Conservation (phyloP, 2,888 invertebrate species). For the Hirudinaria manillensis region DNA sequence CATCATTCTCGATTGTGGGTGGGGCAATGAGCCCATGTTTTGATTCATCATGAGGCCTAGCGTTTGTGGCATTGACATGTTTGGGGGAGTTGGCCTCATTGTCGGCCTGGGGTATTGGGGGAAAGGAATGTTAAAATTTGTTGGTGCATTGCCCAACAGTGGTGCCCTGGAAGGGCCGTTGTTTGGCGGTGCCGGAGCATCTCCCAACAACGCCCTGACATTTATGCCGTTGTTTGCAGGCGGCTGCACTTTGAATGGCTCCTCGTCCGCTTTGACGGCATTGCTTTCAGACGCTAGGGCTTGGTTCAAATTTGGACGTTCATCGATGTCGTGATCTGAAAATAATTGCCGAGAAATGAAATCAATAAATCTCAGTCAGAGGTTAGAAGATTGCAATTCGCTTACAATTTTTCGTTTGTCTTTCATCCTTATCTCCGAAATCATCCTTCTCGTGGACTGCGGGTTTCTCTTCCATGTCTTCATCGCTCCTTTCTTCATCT, state of each 20-base stretch:
- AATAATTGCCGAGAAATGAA: background rate
- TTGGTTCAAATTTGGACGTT: constrained; percentile 6
- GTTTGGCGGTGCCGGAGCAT: background rate
- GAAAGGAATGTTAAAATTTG: constrained; percentile 1
- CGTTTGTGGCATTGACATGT: no score
- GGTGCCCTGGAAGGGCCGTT: background rate
- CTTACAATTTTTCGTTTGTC: background rate
- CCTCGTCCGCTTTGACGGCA: background rate
- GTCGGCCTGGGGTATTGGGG: background rate
- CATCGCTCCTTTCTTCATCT: constrained; percentile 6
- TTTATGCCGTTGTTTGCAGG: background rate
- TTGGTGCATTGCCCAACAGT: background rate
- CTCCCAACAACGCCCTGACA: background rate
- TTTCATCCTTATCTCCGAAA: constrained; percentile 15
- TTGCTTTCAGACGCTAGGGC: background rate
- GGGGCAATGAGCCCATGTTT: no score
- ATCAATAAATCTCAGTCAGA: background rate
- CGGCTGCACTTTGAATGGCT: background rate
- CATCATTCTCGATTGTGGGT: no score
- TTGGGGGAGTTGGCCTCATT: no score
- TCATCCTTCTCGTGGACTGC: constrained; percentile 4
- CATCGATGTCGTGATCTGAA: constrained; percentile 7
- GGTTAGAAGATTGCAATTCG: background rate
- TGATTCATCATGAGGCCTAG: no score
- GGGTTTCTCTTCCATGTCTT: background rate